A percentile compares a stretch with the other conserved stretches of the same genome.
Conservation (phyloP, 1,140 invertebrate species). For the Drosophila lowei region DNA sequence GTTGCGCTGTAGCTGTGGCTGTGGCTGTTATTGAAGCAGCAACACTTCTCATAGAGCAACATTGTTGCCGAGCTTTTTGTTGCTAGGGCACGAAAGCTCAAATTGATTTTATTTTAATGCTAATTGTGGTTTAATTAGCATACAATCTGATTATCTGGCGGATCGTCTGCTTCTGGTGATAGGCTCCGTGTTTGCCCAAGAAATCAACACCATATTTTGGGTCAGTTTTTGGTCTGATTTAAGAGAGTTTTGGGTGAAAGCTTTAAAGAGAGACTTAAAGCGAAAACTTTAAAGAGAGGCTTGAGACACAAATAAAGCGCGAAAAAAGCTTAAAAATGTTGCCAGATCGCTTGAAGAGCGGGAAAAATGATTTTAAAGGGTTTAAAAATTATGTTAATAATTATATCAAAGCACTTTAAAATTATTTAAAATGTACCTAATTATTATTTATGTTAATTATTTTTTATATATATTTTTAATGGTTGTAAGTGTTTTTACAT, state of each 20-base stretch:
- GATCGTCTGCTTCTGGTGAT: not conserved
- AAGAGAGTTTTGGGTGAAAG: slow-evolving; percentile 1
- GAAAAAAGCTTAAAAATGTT: slow-evolving; percentile 13
- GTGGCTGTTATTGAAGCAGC: slow-evolving; percentile 2
- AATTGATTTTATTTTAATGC: slow-evolving; percentile 5
- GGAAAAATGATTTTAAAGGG: no score
- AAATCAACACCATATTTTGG: not conserved
- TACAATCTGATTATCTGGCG: slow-evolving; percentile 7
- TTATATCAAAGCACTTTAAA: no score
- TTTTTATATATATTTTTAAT: no score
- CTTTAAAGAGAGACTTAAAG: slow-evolving; percentile 1
- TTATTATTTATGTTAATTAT: no score
- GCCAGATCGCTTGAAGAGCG: slow-evolving; percentile 21
- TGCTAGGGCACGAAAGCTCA: not conserved
- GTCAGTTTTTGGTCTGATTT: not conserved
- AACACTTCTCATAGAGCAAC: slow-evolving; percentile 23
- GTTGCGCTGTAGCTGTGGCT: slow-evolving; percentile 14
- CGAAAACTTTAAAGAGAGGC: slow-evolving; percentile 9
- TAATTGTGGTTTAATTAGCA: slow-evolving; percentile 20
- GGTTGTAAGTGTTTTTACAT: no score
- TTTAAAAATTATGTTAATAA: no score
- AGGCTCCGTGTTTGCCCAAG: slow-evolving; percentile 1
- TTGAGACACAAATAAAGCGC: no score
- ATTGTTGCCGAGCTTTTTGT: slow-evolving; percentile 31
- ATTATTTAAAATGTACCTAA: no score